A percentile compares a stretch with the other conserved stretches of the same genome.
Conservation (phyloP, 1,140 invertebrate genomes). For the Muscidifurax raptorellus region DNA sequence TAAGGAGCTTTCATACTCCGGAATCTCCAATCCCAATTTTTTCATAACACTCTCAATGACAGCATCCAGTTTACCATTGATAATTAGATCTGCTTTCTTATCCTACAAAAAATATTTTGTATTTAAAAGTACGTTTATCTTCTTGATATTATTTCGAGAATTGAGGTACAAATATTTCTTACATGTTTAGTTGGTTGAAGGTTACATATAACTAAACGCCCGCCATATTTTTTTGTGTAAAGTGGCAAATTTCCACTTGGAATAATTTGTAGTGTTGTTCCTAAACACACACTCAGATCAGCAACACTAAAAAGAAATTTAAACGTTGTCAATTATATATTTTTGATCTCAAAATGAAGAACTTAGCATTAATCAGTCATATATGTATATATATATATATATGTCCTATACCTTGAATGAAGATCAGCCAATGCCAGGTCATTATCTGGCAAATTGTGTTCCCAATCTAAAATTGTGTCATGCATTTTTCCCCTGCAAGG, state of each 20-base stretch:
- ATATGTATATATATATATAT: not conserved
- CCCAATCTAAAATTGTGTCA: constrained; percentile 99
- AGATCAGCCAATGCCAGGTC: constrained; percentile 91
- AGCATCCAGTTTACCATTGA: constrained; percentile 93
- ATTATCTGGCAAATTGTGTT: constrained; percentile 93
- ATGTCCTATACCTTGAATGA: constrained; percentile 86
- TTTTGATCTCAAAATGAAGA: not conserved
- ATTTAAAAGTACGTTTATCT: not conserved
- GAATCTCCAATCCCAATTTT: constrained; percentile 82
- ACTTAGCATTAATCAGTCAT: too few species aligned
- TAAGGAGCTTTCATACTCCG: constrained; percentile 79
- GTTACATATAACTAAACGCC: constrained; percentile 96
- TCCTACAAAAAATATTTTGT: constrained; percentile 80
- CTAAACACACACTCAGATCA: constrained; percentile 94
- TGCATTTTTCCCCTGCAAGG: constrained; percentile 89
- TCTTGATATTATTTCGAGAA: not conserved
- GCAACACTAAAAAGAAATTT: constrained; percentile 80
- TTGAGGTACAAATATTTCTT: constrained; percentile 66
- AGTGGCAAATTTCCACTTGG: constrained; percentile 97
- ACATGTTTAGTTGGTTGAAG: constrained; percentile 98
- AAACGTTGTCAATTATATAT: constrained; percentile 25
- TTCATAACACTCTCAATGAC: constrained; percentile 87
- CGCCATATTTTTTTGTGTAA: constrained; percentile 89
- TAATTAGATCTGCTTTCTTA: constrained; percentile 92
- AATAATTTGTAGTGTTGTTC: constrained; percentile 97